Conservation (phyloP, 2,888 invertebrate genomes). For the Hypomecis punctinalis region DNA sequence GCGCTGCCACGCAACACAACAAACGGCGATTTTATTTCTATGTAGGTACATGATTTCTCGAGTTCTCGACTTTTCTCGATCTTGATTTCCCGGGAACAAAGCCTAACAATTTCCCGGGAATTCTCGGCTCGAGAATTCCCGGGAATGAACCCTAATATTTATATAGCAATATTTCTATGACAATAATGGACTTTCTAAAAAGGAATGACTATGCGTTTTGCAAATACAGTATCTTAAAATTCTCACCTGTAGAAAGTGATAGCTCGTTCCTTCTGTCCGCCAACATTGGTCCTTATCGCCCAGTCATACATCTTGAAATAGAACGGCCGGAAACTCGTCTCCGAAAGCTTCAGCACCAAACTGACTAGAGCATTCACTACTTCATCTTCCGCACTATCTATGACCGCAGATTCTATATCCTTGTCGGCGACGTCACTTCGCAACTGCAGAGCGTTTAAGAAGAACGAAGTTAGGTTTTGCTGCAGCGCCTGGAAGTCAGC, state of each 20-base stretch:
- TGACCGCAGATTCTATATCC: conserved; percentile 61
- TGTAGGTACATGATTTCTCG: too few species aligned
- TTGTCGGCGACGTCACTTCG: conserved; percentile 82
- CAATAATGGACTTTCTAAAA: too few species aligned
- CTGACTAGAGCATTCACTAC: conserved; percentile 91
- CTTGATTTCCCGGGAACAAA: too few species aligned
- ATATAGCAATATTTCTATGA: too few species aligned
- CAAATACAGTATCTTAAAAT: neutral
- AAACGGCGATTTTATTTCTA: too few species aligned
- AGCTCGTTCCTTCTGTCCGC: conserved; percentile 86
- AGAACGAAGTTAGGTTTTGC: conserved; percentile 89
- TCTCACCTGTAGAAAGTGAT: conserved; percentile 92
- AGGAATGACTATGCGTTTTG: too few species aligned
- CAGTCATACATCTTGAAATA: conserved; percentile 95
- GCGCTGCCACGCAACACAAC: too few species aligned
- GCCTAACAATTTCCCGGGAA: too few species aligned
- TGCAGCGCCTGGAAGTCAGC: conserved; percentile 88
- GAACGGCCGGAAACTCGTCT: conserved; percentile 94
- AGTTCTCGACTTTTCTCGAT: too few species aligned
- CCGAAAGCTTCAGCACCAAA: conserved; percentile 94
- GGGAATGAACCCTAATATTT: too few species aligned
- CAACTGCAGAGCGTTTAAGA: conserved; percentile 89
- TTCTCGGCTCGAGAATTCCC: too few species aligned
- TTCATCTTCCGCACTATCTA: conserved; percentile 88
- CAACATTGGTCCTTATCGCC: conserved; percentile 88